These are phyloP conservation scores for Mobula birostris DNA, from an alignment of 2,113 vertebrate genomes.

Conservation along the genomic window DNA sequence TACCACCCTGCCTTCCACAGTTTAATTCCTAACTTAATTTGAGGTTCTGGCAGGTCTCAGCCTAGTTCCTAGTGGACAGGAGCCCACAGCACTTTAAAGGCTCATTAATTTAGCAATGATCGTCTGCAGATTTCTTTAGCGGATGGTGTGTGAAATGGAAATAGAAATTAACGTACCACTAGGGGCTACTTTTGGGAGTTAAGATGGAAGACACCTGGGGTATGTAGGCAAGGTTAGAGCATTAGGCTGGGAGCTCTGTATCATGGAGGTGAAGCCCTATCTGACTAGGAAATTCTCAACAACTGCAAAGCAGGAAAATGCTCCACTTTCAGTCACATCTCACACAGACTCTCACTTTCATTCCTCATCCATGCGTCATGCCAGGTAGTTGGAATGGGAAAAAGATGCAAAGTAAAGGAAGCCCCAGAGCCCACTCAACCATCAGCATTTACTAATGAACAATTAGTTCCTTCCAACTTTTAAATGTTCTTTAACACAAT, in stretches of 20 bases:
- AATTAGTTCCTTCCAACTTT: not conserved
- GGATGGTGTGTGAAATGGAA: not conserved
- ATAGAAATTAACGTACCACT: not conserved
- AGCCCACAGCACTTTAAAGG: conserved; percentile 11
- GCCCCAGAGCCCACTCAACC: not conserved
- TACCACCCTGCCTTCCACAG: conserved; percentile 36
- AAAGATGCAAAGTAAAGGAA: conserved; percentile 32
- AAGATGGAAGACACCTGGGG: not conserved
- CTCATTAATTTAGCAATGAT: not conserved
- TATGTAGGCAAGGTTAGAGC: not conserved
- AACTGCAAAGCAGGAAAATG: conserved; percentile 31
- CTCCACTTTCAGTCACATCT: not conserved
- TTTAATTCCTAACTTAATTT: conserved; percentile 23
- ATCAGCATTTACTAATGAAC: not conserved
- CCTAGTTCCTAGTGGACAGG: conserved; percentile 5
- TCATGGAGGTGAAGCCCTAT: not conserved
- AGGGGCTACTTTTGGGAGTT: not conserved
- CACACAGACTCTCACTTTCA: not conserved
- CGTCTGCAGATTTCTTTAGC: not conserved
- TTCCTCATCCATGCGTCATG: conserved; percentile 16
- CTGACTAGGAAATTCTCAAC: conserved; percentile 17
- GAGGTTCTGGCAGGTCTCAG: conserved; percentile 34
- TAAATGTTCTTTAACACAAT: not conserved
- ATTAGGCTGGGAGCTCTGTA: not conserved
- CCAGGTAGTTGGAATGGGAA: conserved; percentile 24